Base-by-base conservation (phyloP, 2,888 invertebrate genomes). In the Rhamnusium bicolor region DNA sequence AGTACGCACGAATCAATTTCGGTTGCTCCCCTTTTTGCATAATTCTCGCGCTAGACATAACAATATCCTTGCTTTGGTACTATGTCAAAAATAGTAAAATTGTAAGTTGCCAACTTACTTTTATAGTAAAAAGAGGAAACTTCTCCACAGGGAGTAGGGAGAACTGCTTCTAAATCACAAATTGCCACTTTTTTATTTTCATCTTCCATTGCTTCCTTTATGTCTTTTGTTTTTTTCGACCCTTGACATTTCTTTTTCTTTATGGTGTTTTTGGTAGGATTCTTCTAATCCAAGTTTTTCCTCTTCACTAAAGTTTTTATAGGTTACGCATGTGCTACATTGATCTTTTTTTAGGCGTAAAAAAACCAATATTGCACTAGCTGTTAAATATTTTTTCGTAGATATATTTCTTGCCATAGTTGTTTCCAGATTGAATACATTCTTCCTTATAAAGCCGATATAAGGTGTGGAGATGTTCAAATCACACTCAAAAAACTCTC, bases 281-380 rank as follows among this genome's bases (percentile, higher is more conserved):
- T 58, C 14, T 16, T 29, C 14, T 7, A 58, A 3, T 3, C 5
- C 29, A 1, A 8, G 14, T 58, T 58, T 29, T 58, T 32, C 14
- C n/a, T 29, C 58, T 16, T 29, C 29, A 58, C 27, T 29, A n/a
- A 16, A 27, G 14, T 56, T 56, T 2, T 56, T 27, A n/a, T 27
- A n/a, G 24, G 24, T 54, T 54, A 3, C 54, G 18, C 19, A 54
- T 19, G 24, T 18, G 19, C 54, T 54, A 18, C 19, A 54, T 12
- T 54, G 54, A 54, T 54, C 54, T 54, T 54, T 54, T n/a, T 54
- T 51, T 51, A 8, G 51, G 51, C n/a, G 4, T 51, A 51, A 51
- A 16, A 19, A 51, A 51, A 12, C 51, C 6, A 12, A 51, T 51
- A 51, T 51, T 51, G 18, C 19, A 54, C 19, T 54, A 7, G 19